phyloP scores from a whole-genome alignment of 2,113 vertebrate genomes.

The Macquaria australasica region DNA sequence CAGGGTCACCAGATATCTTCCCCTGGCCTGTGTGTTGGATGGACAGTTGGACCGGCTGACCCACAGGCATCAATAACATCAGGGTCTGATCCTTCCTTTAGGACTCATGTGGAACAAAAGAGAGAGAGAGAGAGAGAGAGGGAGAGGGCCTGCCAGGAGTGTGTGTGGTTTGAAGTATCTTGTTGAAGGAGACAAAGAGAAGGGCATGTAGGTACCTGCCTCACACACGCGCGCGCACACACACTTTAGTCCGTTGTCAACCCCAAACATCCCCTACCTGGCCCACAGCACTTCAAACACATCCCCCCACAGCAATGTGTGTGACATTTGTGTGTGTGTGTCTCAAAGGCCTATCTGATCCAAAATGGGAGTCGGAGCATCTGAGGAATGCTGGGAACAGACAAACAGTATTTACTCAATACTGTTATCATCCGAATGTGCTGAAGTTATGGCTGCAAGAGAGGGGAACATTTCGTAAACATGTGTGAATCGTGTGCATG shows the following conservation, averaged over 20 bases:
- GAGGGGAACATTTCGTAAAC: too few relatives aligned
- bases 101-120: neutral
- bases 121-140: neutral
- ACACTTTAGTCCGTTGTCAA: conserved; percentile 27
- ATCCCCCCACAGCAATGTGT: conserved; percentile 37
- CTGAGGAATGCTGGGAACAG: conserved; percentile 50
- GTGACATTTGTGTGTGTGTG: conserved; percentile 27
- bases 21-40: neutral
- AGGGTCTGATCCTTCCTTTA: neutral
- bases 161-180: conserved; percentile 49
- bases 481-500: neutral
- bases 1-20: neutral
- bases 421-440: conserved; percentile 27
- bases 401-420: conserved; percentile 57
- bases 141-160: conserved; percentile 30
- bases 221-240: conserved; percentile 14
- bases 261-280: conserved; percentile 63
- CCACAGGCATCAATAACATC: neutral
- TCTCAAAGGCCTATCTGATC: conserved; percentile 35
- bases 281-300: conserved; percentile 58
- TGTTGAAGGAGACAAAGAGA: conserved; percentile 53
- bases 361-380: neutral
- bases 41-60: neutral
- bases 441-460: conserved; percentile 27
- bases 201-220: conserved; percentile 65